Base-by-base conservation (phyloP, 2,888 invertebrate genomes). In the Drosophila seclusa region DNA sequence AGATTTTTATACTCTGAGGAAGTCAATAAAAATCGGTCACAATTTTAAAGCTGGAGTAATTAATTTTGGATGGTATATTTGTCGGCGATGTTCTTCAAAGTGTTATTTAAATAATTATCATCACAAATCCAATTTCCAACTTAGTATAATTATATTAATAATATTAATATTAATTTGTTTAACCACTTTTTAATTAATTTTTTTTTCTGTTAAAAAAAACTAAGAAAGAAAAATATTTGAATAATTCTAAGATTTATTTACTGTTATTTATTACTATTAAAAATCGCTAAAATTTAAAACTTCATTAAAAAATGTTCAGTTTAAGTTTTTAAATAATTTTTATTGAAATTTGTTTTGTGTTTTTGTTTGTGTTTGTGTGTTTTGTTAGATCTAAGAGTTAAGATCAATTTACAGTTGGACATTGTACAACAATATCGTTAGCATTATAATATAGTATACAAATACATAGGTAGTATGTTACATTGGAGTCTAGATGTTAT, bases 401-500 rank as follows among this genome's bases (percentile, higher is more conserved):
- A 86, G 83, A 89, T 88, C 79, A 88, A 88, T 90, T 88, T 88
- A 88, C 89, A 88, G 70, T 83, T 83, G 83, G 85, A 90, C 80
- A 90, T 89, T 77, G 85, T 89, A 87, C 87, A 87, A 90, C 89
- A 89, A 89, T 74, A 84, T 87, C 80, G 4, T 54, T 68, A 45
- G 45, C 45, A 16, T 45, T 73, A 68, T 65, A 65, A 34, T 63
- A 50, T 32, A 34, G 50, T 63, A 64, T 68, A 68, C 62, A 58
- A 69, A 68, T 53, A 54, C 63, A 60, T 66, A 72, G 34, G 48
- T 55, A 49, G 27, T 69, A 70, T 73, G 52, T 73, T 74, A 74
- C 75, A 74, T 68, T 32, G 59, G 40, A 42, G 36, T 55, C 50
- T 74, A 79, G 27, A 18, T 53, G 55, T 61, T 69, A 45, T 71